Conservation (phyloP, 2,113 vertebrate genomes). For the Dipodomys stephensi region DNA sequence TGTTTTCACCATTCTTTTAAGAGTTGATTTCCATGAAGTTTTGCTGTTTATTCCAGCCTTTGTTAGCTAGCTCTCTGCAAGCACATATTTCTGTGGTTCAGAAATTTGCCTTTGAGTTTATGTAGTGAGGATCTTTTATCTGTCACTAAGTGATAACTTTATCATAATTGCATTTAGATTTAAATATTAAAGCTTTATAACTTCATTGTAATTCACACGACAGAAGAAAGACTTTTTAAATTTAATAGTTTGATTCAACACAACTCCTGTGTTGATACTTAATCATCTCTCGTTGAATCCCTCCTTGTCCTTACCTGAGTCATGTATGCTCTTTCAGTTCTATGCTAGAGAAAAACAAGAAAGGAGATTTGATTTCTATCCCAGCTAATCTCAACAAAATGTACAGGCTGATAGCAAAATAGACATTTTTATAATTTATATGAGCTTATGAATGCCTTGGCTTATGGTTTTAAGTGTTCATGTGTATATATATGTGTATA, state of each 20-base stretch:
- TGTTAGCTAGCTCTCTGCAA: not conserved
- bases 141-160: conserved; percentile 9
- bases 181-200: conserved; percentile 58
- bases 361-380: not conserved
- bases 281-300: conserved; percentile 56
- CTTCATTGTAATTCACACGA: conserved; percentile 62
- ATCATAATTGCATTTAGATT: conserved; percentile 67
- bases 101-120: conserved; percentile 61
- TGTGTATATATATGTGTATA: not conserved
- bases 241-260: conserved; percentile 62
- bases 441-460: conserved; percentile 9
- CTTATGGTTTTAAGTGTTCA: not conserved
- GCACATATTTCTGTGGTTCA: conserved; percentile 34
- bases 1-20: not conserved
- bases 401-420: not conserved
- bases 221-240: conserved; percentile 53
- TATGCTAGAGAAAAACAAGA: not conserved
- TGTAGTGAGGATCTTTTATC: conserved; percentile 40
- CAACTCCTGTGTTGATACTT: conserved; percentile 20
- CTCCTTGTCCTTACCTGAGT: conserved; percentile 59
- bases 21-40: conserved; percentile 28
- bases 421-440: not conserved
- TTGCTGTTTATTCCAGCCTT: conserved; percentile 36
- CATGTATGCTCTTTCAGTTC: not conserved
- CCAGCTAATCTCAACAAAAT: conserved; percentile 8